A percentile compares a stretch with the other conserved stretches of the same genome.
phyloP scores from a whole-genome alignment of 2,797 vertebrate species.

The Salmo trutta region DNA sequence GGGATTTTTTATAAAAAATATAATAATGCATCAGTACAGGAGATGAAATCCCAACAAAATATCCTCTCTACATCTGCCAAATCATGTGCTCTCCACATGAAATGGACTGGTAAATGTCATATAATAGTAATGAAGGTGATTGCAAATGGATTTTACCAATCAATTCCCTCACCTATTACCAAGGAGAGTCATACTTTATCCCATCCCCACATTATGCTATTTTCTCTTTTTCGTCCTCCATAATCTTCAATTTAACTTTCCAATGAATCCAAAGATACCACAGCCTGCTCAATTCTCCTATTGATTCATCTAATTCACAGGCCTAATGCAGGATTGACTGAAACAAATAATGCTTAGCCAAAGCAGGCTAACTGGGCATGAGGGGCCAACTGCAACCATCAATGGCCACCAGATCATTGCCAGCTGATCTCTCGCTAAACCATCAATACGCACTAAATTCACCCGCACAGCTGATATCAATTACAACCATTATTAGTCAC shows the following conservation, averaged over 20 bases:
- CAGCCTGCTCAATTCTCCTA: conserved; percentile 3
- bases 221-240: conserved; percentile 19
- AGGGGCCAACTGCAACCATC: not conserved
- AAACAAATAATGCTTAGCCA: not conserved
- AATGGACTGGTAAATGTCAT: conserved; percentile 43
- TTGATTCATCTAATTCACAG: conserved; percentile 10
- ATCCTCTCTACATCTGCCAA: not conserved
- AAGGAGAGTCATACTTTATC: conserved; percentile 22
- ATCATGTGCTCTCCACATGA: conserved; percentile 4
- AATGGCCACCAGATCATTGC: too few species aligned
- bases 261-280: conserved; percentile 22
- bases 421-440: too few species aligned
- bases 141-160: conserved; percentile 57
- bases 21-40: not conserved
- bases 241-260: conserved; percentile 31
- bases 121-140: conserved; percentile 49
- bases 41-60: not conserved
- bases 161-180: conserved; percentile 46
- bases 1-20: not conserved
- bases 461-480: too few species aligned
- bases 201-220: conserved; percentile 9
- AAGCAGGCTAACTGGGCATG: conserved; percentile 4
- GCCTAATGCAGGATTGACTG: conserved; percentile 33
- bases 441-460: too few species aligned
- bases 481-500: too few species aligned